Conservation (phyloP, 2,888 invertebrate genomes). For the Chirona hameri region DNA sequence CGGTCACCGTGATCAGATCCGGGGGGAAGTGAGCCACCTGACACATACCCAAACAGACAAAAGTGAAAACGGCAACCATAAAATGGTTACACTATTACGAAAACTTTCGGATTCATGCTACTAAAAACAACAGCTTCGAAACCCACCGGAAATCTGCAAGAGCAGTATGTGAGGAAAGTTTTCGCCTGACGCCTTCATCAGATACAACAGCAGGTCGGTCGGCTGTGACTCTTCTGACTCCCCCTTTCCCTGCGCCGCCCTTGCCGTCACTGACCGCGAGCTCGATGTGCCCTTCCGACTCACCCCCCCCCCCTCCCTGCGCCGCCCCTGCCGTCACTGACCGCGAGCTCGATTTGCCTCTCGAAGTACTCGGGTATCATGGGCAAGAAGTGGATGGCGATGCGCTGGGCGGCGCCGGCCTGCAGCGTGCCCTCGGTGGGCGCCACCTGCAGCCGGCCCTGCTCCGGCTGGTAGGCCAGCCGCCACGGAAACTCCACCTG, state of each 20-base stretch:
- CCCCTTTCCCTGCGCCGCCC: not conserved
- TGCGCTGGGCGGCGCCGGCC: not conserved
- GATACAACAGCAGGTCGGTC: no score
- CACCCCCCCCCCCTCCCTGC: not conserved
- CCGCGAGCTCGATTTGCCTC: not conserved
- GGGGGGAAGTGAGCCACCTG: slow-evolving; percentile 22
- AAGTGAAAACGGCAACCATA: no score
- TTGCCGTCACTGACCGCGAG: not conserved
- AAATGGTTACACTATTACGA: no score
- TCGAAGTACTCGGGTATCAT: slow-evolving; percentile 23
- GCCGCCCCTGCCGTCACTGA: not conserved
- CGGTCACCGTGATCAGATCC: slow-evolving; percentile 3
- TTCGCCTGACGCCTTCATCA: no score
- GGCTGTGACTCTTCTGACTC: not conserved
- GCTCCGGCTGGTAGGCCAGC: not conserved
- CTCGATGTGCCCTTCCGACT: not conserved
- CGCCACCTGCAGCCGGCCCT: slow-evolving; percentile 1
- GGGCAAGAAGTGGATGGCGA: slow-evolving; percentile 13
- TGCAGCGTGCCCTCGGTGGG: not conserved
- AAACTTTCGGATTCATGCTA: no score
- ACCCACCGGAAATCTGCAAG: no score
- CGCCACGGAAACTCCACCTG: not conserved
- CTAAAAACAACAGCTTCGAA: no score
- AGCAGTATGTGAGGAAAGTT: no score
- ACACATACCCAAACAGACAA: not conserved